Base-by-base conservation (phyloP, 2,113 vertebrate species). In the Prunella himalayana region DNA sequence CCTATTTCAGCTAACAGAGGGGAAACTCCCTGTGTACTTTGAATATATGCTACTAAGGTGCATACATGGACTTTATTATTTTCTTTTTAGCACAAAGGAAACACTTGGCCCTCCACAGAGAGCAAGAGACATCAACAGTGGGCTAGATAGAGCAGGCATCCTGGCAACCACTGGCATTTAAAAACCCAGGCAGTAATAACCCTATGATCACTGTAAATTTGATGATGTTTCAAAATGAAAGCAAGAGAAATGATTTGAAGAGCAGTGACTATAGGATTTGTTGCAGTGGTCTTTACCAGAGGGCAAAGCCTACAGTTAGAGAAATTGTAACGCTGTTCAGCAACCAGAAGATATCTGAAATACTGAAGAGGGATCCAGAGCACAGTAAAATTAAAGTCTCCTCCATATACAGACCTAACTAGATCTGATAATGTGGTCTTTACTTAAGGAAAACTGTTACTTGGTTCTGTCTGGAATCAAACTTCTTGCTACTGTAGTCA, bases 1-100 rank as follows among this genome's bases (percentile, higher is more conserved):
- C 60, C 86, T 57, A 61, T 82, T 96, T 82, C 78, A 83, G 69
- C 64, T 91, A 86, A 86, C 28, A 15, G 42, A 50, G 35, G 21
- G 89, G 92, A 33, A 94, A 93, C 57, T 81, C 79, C 95, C 90
- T 57, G 19, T 30, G 33, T 83, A 57, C 63, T 83, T 91, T 91
- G 68, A 91, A 95, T 73, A 60, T 27, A 37, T 53, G 49, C 20
- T 93, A 64, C 84, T 88, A 90, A 90, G 84, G 65, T 9, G 3
- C 30, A 24, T 68, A 59, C 0, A 10, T 41, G 65, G 83, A 90
- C 69, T 71, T 90, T 4, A 72, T 60, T 45, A 71, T 96, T 92
- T 90, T 93, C 85, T 76, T 93, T 91, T 77, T 33, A 93, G 69
- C 68, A 90, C 56, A 95, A 92, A 96, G 44, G 69, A 90, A 93